These are phyloP conservation scores for Polypedilum vanderplanki DNA, from an alignment of 1,140 invertebrate species.

Conservation along the genomic window DNA sequence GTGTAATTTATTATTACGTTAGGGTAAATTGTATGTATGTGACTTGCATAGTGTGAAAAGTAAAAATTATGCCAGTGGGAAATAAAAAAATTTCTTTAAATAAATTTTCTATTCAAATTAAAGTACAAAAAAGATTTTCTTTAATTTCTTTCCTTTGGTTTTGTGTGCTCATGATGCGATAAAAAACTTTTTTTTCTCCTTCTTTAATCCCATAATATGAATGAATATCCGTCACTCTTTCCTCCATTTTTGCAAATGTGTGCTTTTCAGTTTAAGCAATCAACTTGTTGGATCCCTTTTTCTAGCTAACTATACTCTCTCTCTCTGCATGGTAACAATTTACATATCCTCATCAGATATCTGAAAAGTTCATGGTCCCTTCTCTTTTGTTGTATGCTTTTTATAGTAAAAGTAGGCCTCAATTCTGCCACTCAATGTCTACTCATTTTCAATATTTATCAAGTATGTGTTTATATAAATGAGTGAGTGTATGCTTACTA, in stretches of 20 bases:
- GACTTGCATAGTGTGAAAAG: background rate
- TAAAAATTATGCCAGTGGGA: background rate
- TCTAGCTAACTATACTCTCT: conserved; percentile 8
- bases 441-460: conserved; percentile 14
- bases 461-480: background rate
- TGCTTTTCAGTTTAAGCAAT: background rate
- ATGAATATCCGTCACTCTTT: background rate
- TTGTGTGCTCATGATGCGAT: no score
- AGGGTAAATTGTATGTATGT: background rate
- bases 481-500: background rate
- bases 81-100: no score
- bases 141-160: no score
- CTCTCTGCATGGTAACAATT: background rate
- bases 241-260: background rate
- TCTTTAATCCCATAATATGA: conserved; percentile 11
- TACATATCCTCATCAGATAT: conserved; percentile 3
- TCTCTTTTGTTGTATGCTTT: background rate
- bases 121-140: no score
- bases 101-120: no score
- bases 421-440: conserved; percentile 11
- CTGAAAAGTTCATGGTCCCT: conserved; percentile 11
- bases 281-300: conserved; percentile 12
- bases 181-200: background rate
- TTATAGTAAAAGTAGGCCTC: background rate
- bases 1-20: conserved; percentile 18